phyloP scores from a whole-genome alignment of 2,888 invertebrate species.

The Temnothorax unifasciatus region DNA sequence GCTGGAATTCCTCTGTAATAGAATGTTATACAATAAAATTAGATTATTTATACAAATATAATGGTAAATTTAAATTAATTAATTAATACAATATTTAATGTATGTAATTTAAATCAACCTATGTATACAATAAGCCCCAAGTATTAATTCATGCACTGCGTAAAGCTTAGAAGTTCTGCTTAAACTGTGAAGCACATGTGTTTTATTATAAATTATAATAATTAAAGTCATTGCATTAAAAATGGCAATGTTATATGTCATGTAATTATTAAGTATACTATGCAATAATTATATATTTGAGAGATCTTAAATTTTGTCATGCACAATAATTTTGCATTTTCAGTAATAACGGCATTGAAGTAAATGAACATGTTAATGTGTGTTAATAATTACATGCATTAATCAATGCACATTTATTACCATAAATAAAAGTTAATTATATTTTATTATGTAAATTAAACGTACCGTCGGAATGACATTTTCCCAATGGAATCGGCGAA shows the following conservation, averaged over 20 bases:
- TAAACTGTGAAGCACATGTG: not conserved
- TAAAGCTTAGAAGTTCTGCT: not conserved
- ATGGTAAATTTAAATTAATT: not conserved
- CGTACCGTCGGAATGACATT: slow-evolving; percentile 84
- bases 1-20: slow-evolving; percentile 93
- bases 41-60: not conserved
- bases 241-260: not conserved
- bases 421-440: not conserved
- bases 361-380: not conserved
- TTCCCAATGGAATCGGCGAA: slow-evolving; percentile 82
- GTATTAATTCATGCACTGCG: not conserved
- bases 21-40: not conserved
- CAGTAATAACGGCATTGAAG: not conserved
- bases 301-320: not conserved
- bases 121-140: not conserved
- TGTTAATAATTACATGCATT: not conserved
- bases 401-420: not conserved
- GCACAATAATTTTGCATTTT: not conserved
- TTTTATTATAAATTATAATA: slow-evolving; percentile 4
- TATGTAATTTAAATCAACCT: not conserved
- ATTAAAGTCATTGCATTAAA: not conserved
- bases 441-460: not conserved
- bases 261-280: not conserved
- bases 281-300: not conserved
- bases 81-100: not conserved